Evolutionary conservation across 2,888 invertebrate genomes (phyloP), one percentile per base, ranked within the genome.

Genomic region (Platypus cylindrus): DNA sequence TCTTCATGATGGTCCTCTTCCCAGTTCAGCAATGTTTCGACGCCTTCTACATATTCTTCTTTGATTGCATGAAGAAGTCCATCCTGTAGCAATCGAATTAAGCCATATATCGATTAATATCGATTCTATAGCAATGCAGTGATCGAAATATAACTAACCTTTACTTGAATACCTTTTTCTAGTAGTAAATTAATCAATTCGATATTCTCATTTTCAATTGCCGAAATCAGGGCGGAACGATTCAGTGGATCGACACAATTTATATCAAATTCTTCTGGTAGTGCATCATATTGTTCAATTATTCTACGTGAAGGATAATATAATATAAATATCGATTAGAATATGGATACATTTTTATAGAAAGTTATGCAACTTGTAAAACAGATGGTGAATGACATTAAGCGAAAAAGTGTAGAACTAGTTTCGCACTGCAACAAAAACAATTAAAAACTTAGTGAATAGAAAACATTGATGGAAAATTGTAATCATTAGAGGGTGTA

Each of bases 31-130:
- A 97, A 68, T 29, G 93, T 66, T 63, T 97, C 95, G 3, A 95
- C 95, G 1, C 91, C 95, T 62, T 97, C 95, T 35, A 97, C 94
- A 58, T 94, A 97, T 58, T 97, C 94, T 63, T 97, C 95, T 56
- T 89, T 90, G 55, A 97, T 95, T 33, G 97, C 95, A 59, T 95
- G 94, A 18, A 97, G 69, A 27, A 95, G 67, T 12, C 87, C 79
- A 65, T 94, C 94, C 74, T 86, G 51, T 43, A 54, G 39, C 12
- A 29, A 26, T 30, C 14, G 11, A 20, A 17, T 4, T 12, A 12
- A 20, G 7, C 20, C 20, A 20, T 20, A 20, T 9, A 20, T 20
- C 9, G 5, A 9, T 20, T 9, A 20, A 5, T 20, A 9, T 20
- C 9, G 12, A 5, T 25, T 11, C 12, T 11, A 11, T 25, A 25